Evolutionary conservation across 2,797 vertebrate species (phyloP).

Genomic region (Mormyrus proboscirostris): DNA sequence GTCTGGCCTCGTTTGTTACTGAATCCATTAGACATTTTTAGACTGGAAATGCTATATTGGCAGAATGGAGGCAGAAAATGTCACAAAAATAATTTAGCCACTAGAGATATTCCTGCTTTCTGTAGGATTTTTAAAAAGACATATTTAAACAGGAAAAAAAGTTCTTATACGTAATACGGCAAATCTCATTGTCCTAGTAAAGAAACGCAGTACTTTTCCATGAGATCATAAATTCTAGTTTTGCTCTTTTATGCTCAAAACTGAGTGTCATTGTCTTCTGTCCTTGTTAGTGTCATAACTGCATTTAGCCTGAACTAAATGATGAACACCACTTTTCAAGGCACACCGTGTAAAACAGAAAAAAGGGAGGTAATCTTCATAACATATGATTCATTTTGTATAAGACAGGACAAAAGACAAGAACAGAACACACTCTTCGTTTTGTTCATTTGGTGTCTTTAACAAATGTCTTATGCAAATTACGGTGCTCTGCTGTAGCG

Average conservation of each 20-base stretch:
- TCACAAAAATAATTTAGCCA: conserved; percentile 1
- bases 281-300: neutral
- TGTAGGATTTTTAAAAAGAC: neutral
- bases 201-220: neutral
- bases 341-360: neutral
- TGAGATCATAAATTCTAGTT: neutral
- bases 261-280: neutral
- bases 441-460: neutral
- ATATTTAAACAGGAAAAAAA: neutral
- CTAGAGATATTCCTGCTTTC: conserved; percentile 15
- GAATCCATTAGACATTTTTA: conserved; percentile 24
- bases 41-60: conserved; percentile 30
- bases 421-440: neutral
- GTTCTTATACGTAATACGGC: neutral
- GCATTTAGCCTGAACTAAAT: conserved; percentile 4
- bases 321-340: neutral
- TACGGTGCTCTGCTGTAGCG: neutral
- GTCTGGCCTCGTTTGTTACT: conserved; percentile 24
- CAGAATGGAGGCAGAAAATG: conserved; percentile 11
- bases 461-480: neutral
- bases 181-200: neutral
- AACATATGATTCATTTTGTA: neutral
- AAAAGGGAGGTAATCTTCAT: neutral
- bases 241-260: neutral
- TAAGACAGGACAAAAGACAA: neutral